Evolutionary conservation across 30 jellyfish, hydroid and myxozoan genomes (phyloP), one percentile per base, ranked within the genome.

Genomic region (Chrysaora quinquecirrha): DNA sequence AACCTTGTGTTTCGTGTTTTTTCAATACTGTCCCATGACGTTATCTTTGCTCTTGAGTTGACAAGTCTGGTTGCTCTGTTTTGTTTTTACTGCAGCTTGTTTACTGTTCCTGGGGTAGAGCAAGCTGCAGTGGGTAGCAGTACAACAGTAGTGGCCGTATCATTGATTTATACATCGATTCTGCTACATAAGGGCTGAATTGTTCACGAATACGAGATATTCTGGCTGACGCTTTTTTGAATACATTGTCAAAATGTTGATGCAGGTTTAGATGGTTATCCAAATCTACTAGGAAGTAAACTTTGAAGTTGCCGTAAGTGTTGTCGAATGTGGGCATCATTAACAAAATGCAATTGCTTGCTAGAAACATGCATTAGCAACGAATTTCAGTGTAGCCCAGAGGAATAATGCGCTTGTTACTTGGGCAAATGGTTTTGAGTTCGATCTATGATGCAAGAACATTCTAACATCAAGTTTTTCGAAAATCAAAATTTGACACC

Each of bases 71-170:
- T 25, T 73, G 73, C 75, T 50, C 46, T 73, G 47, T 43, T 35
- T 73, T 21, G 75, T 73, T 10, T 38, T 3, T 38, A 38, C 54
- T 38, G 54, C 54, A 38, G 86, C 76, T 75, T 75, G 49, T 29
- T 61, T 46, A 48, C 85, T 75, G 87, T 75, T 34, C 70, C 82
- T 48, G 1, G 93, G 82, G 73, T 82, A 69, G 78, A 80, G 86
- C 32, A 82, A 58, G 78, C 82, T 63, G 86, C 49, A 70, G 75
- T 30, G 88, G 93, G 78, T 71, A 82, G 70, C 93, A 82, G 86
- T 82, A 69, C 73, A 43, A 61, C 43, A 82, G 83, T 52, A 82
- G 35, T 48, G 93, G 93, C n/a, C 77, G 82, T 67, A 82, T 67
- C 93, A 82, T 69, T 60, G 88, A 46, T 46, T 71, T 71, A 49